These are phyloP conservation scores for Grammomys surdaster DNA, from an alignment of 2,113 vertebrate species.

Conservation along the genomic window DNA sequence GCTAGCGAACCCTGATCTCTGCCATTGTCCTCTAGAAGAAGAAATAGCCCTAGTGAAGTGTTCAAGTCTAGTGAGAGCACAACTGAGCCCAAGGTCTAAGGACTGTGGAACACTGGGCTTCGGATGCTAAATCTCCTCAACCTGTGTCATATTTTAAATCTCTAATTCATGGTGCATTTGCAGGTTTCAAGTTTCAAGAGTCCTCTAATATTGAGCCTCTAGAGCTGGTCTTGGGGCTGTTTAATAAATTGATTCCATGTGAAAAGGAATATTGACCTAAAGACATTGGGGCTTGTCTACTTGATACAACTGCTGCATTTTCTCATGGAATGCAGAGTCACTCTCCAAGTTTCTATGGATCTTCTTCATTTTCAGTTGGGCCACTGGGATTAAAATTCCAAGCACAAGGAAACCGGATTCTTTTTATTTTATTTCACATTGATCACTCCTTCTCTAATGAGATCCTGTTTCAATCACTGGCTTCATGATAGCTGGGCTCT, in stretches of 20 bases:
- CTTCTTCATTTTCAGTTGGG: background rate
- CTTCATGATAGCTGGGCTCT: background rate
- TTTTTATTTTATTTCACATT: background rate
- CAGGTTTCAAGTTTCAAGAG: conserved; percentile 12
- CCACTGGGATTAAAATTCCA: background rate
- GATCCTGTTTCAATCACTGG: background rate
- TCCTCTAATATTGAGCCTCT: background rate
- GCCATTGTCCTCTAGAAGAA: background rate
- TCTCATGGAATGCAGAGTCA: background rate
- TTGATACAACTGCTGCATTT: background rate
- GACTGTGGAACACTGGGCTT: background rate
- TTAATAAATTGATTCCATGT: conserved; percentile 36
- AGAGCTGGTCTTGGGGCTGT: background rate
- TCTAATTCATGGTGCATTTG: background rate
- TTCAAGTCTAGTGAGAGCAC: background rate
- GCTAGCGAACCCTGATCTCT: background rate
- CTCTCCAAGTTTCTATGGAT: background rate
- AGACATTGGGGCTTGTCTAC: background rate
- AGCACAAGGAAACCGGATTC: background rate
- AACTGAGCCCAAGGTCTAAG: conserved; percentile 43
- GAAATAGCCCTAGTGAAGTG: conserved; percentile 35
- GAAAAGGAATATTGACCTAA: background rate
- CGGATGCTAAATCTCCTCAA: background rate
- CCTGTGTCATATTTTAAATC: conserved; percentile 27
- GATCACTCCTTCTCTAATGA: background rate